Evolutionary conservation across 2,113 vertebrate species (phyloP).

Genomic region (Alaudala cheleensis): DNA sequence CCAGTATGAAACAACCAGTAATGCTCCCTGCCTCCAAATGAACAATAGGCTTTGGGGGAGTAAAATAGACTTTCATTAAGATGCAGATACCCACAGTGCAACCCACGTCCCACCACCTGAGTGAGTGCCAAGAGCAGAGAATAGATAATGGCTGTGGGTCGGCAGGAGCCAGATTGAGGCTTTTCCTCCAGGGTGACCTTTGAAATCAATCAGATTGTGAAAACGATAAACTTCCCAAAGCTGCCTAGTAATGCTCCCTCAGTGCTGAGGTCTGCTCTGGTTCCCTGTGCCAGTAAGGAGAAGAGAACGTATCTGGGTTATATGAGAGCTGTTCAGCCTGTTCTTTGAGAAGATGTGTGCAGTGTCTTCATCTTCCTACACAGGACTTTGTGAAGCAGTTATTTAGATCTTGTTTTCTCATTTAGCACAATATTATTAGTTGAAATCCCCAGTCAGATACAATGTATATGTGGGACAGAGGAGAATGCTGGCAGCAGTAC

Average conservation of each 20-base stretch:
- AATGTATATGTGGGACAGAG: background rate
- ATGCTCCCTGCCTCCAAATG: background rate
- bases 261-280: background rate
- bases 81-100: constrained; percentile 12
- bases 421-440: background rate
- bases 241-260: background rate
- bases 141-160: background rate
- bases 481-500: background rate
- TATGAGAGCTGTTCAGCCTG: background rate
- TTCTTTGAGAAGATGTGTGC: background rate
- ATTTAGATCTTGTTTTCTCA: background rate
- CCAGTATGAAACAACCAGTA: background rate
- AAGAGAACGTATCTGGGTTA: background rate
- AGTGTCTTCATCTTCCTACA: background rate
- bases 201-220: constrained; percentile 34
- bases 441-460: background rate
- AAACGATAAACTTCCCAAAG: background rate
- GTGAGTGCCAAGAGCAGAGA: constrained; percentile 32
- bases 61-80: background rate
- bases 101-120: background rate
- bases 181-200: constrained; percentile 47
- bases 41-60: constrained; percentile 11
- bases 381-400: background rate
- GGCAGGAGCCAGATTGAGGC: constrained; percentile 21
- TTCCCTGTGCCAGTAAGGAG: background rate